Base-by-base conservation (phyloP, 2,888 invertebrate genomes). In the Esperia sulphurella region DNA sequence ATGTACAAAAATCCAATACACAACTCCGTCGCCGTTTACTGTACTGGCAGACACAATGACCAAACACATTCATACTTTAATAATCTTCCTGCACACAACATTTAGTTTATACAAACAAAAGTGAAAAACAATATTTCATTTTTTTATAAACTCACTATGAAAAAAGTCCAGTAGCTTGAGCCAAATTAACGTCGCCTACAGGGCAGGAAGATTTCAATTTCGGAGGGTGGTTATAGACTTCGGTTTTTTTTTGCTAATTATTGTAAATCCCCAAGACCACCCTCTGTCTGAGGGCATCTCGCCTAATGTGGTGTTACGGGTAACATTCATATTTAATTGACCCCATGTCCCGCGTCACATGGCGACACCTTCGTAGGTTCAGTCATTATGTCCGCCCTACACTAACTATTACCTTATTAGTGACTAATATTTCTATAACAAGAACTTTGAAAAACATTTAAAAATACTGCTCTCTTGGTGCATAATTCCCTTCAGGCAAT, bases 401-500 rank as follows among this genome's bases (percentile, higher is more conserved):
- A 58, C 55, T 65, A 65, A 55, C 28, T 40, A 46, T 60, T 54
- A 60, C 51, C 54, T 56, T 61, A 63, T 57, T 59, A 65, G 56
- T 68, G 70, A 71, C 70, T 68, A 67, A 69, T 63, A 63, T 70
- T 65, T 72, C 67, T 75, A 68, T 70, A 72, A 67, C 63, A 74
- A 70, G 66, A 77, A 73, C 60, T 65, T 68, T 65, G 64, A 68
- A 66, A 64, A 67, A 61, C 59, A 73, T 68, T 54, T 61, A 74
- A 69, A 71, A 79, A 83, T 77, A 79, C 75, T 79, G 74, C 76
- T 75, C 75, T 73, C 65, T 68, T 64, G 64, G 74, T 79, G 79
- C 75, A 63, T 63, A 52, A 58, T 52, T 56, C 21, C 21, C 2
- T 56, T 65, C 54, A 53, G 53, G 54, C 57, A 61, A 63, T 41